Evolutionary conservation across 2,113 vertebrate species (phyloP), one percentile per base, ranked within the genome.

Genomic region (Nothoprocta pentlandii): DNA sequence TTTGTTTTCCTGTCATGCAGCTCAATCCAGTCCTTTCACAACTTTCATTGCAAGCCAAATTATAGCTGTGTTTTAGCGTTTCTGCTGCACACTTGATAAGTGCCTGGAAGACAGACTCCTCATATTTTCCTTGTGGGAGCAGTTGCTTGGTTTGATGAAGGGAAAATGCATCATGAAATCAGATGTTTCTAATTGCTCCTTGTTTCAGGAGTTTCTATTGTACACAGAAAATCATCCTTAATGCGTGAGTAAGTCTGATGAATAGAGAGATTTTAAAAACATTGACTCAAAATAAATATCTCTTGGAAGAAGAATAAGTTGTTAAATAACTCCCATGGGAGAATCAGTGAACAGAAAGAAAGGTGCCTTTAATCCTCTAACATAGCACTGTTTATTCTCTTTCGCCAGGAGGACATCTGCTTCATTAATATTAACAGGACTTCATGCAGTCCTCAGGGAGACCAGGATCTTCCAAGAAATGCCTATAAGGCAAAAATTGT

Each of bases 281-380:
- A 97, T 95, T 93, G 92, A 95, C 81, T 96, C 95, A 92, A 96
- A 97, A 94, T 95, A 96, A 92, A 90, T 95, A 89, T 89, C 86
- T 93, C 61, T 90, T 90, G 82, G 89, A 95, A 95, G 88, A 25
- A 16, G 85, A 90, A 73, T 90, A 97, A 96, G 21, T 94, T 90
- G 61, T 94, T 93, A 95, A 93, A 92, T 95, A 94, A 96, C 93
- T 93, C 84, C 93, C 2, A 46, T 96, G 95, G 95, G 92, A 94
- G 59, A n/a, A 64, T 92, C 34, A 46, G 86, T 75, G 68, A 83
- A 93, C 91, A 81, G 56, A 23, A 87, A 83, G 80, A 62, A 95
- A 73, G n/a, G 28, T 94, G 34, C 12, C n/a, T 53, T 92, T 59
- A 83, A 58, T 89, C 69, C 87, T 85, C n/a, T 58, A 54, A 59